phyloP scores from a whole-genome alignment of 2,888 invertebrate species.

The Trichopria drosophilae region DNA sequence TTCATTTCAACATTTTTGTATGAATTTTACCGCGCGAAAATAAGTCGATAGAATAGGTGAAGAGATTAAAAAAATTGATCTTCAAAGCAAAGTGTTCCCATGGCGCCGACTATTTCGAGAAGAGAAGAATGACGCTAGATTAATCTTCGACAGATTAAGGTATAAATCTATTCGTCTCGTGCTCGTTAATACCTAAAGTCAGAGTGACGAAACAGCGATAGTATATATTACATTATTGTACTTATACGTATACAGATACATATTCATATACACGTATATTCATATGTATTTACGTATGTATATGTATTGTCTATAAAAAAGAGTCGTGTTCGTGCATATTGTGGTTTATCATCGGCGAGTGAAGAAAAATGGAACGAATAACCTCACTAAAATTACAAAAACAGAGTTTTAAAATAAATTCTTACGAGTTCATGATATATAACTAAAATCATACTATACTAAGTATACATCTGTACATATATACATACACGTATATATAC shows the following conservation, averaged over 20 bases:
- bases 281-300: conserved; percentile 18
- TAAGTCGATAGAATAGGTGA: too few relatives aligned
- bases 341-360: conserved; percentile 29
- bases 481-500: too few relatives aligned
- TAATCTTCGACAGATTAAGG: conserved; percentile 41
- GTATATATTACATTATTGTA: conserved; percentile 27
- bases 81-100: conserved; percentile 7
- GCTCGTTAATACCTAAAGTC: conserved; percentile 52
- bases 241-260: conserved; percentile 30
- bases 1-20: too few relatives aligned
- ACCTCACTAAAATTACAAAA: conserved; percentile 31
- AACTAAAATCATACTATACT: conserved; percentile 4
- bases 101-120: conserved; percentile 14
- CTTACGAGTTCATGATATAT: conserved; percentile 13
- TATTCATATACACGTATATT: too few relatives aligned
- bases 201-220: conserved; percentile 31
- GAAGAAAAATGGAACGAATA: conserved; percentile 29
- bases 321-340: too few relatives aligned
- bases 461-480: conserved; percentile 33
- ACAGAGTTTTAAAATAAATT: conserved; percentile 27
- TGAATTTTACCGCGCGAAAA: too few relatives aligned
- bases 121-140: conserved; percentile 15
- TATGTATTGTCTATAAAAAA: conserved; percentile 12
- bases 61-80: not conserved
- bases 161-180: conserved; percentile 51